phyloP scores from a whole-genome alignment of 2,888 invertebrate genomes.

The Ellobium chinense region DNA sequence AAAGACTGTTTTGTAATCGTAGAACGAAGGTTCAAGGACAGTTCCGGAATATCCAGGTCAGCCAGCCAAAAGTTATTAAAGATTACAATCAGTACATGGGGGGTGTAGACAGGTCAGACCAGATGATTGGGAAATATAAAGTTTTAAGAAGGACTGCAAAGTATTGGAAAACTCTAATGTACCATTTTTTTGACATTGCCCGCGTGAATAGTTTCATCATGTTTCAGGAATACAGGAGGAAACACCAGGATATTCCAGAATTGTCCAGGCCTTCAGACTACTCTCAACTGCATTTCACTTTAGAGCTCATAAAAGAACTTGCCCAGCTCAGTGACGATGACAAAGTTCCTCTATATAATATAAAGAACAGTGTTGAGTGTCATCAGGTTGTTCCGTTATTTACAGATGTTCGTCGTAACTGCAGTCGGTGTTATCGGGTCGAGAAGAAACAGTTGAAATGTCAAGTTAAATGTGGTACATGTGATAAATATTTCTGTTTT shows the following conservation, averaged over 20 bases:
- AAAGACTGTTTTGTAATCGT: background rate
- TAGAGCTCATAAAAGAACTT: background rate
- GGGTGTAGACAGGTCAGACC: conserved; percentile 3
- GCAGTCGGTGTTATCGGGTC: background rate
- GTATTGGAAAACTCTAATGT: conserved; percentile 11
- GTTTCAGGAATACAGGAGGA: background rate
- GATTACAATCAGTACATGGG: conserved; percentile 13
- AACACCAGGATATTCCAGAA: background rate
- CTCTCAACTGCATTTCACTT: background rate
- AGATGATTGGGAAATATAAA: conserved; percentile 22
- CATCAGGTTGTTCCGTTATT: background rate
- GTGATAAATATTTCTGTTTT: background rate
- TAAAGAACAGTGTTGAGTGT: background rate
- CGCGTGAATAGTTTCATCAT: background rate
- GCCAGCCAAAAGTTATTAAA: background rate
- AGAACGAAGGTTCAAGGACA: background rate
- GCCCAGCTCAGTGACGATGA: background rate
- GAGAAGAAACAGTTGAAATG: background rate
- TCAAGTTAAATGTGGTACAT: background rate
- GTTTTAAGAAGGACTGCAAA: background rate
- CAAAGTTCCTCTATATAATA: background rate
- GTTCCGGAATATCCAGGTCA: background rate
- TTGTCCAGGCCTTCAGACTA: background rate
- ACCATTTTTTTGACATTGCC: conserved; percentile 1
- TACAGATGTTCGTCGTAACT: background rate